phyloP scores from a whole-genome alignment of 2,888 invertebrate genomes.

The Sphaerophoria taeniata region DNA sequence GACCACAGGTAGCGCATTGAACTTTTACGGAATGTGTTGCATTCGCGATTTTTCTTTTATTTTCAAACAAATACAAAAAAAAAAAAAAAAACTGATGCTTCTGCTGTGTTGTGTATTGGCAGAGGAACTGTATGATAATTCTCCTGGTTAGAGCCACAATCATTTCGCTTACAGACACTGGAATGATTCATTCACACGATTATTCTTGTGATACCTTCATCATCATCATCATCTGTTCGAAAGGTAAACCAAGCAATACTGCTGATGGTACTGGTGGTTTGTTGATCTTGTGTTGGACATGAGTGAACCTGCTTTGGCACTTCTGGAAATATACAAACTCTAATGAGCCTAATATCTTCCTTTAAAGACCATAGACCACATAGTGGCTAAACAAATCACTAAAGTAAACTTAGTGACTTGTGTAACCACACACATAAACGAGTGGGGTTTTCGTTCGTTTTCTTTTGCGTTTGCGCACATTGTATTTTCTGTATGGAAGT shows the following conservation, averaged over 20 bases:
- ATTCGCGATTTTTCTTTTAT: constrained; percentile 40
- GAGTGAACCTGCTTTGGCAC: constrained; percentile 64
- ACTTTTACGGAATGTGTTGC: constrained; percentile 66
- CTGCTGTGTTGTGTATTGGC: constrained; percentile 13
- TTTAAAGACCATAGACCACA: constrained; percentile 57
- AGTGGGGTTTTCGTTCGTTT: constrained; percentile 9
- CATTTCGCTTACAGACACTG: constrained; percentile 43
- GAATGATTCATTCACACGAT: constrained; percentile 68
- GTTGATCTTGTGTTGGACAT: constrained; percentile 56
- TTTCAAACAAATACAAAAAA: neutral
- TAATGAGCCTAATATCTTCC: constrained; percentile 55
- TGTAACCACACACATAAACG: constrained; percentile 12
- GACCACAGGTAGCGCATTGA: constrained; percentile 69
- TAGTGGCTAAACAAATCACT: constrained; percentile 64
- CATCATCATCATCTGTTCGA: constrained; percentile 47
- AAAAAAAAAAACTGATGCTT: constrained; percentile 9
- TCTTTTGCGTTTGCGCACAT: constrained; percentile 5
- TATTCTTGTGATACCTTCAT: constrained; percentile 67
- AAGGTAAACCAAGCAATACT: neutral
- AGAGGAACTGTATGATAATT: constrained; percentile 40
- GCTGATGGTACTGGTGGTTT: constrained; percentile 40
- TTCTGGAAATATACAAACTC: constrained; percentile 41
- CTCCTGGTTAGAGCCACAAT: constrained; percentile 50
- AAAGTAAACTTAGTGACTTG: constrained; percentile 52
- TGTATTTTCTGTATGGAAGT: constrained; percentile 22